Conservation (phyloP, 2,888 invertebrate genomes). For the Thera obeliscata region DNA sequence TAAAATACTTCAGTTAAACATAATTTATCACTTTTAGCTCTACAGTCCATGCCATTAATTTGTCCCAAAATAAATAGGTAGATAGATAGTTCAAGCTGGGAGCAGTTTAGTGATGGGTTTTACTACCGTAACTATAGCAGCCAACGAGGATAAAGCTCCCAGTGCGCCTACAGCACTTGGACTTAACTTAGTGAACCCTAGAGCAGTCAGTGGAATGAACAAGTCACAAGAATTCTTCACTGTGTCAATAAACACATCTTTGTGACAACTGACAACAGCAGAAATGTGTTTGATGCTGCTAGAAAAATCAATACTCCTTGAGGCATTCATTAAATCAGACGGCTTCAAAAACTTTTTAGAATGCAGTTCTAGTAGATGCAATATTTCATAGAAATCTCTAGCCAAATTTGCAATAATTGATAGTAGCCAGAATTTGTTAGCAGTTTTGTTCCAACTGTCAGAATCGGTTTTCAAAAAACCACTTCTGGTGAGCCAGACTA, state of each 20-base stretch:
- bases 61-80: not conserved
- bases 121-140: conserved; percentile 90
- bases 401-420: conserved; percentile 91
- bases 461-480: conserved; percentile 88
- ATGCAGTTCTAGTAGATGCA: conserved; percentile 84
- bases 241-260: conserved; percentile 91
- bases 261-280: conserved; percentile 69
- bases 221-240: conserved; percentile 94
- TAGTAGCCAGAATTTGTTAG: conserved; percentile 93
- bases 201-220: conserved; percentile 92
- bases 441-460: conserved; percentile 89
- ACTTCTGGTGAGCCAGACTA: conserved; percentile 92
- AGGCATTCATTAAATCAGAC: conserved; percentile 64
- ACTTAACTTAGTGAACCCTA: conserved; percentile 91
- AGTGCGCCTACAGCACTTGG: conserved; percentile 91
- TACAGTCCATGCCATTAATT: not conserved
- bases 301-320: conserved; percentile 57
- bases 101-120: conserved; percentile 91
- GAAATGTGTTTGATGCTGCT: conserved; percentile 60
- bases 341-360: conserved; percentile 71
- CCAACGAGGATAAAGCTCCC: conserved; percentile 92
- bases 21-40: conserved; percentile 3
- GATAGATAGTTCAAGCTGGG: conserved; percentile 72
- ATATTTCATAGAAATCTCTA: conserved; percentile 94
- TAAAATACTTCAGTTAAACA: not conserved